Evolutionary conservation across 2,797 vertebrate species (phyloP).

Genomic region (Megalops cyprinoides): DNA sequence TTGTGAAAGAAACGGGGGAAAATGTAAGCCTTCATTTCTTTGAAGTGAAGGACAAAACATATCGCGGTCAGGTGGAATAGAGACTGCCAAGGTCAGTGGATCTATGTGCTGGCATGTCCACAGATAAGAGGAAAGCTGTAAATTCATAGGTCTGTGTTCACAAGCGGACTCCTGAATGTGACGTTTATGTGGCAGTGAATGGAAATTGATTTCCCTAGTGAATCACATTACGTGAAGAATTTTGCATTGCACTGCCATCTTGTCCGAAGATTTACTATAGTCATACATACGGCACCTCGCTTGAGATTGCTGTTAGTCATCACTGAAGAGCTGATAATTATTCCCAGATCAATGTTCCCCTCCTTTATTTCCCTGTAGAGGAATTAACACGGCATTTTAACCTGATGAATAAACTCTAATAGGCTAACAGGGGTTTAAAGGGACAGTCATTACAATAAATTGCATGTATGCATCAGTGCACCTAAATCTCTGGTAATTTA

Average conservation of each 20-base stretch:
- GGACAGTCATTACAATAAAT: not conserved
- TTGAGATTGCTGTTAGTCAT: constrained; percentile 8
- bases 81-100: not conserved
- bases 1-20: too few species aligned
- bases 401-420: not conserved
- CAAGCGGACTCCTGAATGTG: constrained; percentile 7
- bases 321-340: not conserved
- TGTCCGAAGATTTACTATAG: not conserved
- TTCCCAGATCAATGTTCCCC: constrained; percentile 15
- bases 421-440: not conserved
- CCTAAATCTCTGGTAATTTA: not conserved
- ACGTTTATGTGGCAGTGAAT: constrained; percentile 24
- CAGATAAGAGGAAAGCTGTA: not conserved
- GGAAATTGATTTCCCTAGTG: constrained; percentile 4
- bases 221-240: not conserved
- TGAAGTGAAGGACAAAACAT: not conserved
- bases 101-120: not conserved
- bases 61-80: not conserved
- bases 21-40: too few species aligned
- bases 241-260: not conserved
- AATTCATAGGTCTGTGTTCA: not conserved
- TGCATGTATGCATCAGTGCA: not conserved
- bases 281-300: not conserved
- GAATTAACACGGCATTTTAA: not conserved
- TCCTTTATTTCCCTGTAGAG: constrained; percentile 23